Conservation (phyloP, 2,113 vertebrate species). For the Plecturocebus donacophilus region DNA sequence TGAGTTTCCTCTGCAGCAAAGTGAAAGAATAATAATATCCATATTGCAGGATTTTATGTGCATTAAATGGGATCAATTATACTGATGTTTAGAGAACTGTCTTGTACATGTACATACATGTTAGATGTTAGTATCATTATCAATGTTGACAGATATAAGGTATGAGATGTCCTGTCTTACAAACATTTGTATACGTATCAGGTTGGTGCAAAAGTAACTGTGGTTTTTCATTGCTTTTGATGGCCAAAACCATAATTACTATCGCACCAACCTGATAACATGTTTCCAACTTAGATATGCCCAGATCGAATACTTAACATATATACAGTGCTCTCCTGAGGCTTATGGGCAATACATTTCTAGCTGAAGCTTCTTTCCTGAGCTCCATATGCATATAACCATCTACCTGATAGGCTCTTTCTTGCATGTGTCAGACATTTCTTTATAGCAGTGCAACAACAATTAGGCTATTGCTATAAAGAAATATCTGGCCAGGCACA, state of each 20-base stretch:
- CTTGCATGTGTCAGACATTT: not conserved
- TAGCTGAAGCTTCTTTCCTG: not conserved
- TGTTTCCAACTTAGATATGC: not conserved
- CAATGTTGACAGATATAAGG: not conserved
- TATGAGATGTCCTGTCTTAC: not conserved
- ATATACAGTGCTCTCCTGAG: not conserved
- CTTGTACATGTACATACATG: not conserved
- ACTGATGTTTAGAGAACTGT: not conserved
- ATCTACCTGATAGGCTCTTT: not conserved
- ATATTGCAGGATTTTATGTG: not conserved
- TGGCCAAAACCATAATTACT: too few species aligned
- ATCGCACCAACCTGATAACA: too few species aligned
- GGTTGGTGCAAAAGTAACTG: too few species aligned
- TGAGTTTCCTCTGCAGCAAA: not conserved
- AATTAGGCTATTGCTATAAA: too few species aligned
- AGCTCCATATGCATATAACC: not conserved
- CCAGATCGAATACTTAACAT: not conserved
- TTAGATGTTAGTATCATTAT: not conserved
- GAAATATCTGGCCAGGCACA: too few species aligned
- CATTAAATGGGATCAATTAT: not conserved
- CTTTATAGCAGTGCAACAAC: too few species aligned
- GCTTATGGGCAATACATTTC: not conserved
- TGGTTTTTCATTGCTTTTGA: too few species aligned
- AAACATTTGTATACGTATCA: not conserved
- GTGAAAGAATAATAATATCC: not conserved